These are phyloP conservation scores for Drosophila silvestris DNA, from an alignment of 2,888 invertebrate genomes.

Conservation along the genomic window DNA sequence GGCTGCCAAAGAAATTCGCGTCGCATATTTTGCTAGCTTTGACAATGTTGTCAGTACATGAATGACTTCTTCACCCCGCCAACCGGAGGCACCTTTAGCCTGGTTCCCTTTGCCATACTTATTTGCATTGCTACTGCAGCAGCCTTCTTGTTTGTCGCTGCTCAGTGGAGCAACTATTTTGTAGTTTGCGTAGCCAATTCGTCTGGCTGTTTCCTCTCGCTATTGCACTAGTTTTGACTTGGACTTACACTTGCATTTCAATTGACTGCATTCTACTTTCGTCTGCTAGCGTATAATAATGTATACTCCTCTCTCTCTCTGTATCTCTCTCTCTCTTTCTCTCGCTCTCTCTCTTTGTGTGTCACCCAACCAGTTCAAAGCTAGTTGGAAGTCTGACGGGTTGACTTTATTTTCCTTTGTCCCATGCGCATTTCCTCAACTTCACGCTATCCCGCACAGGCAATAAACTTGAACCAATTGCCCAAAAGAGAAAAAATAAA, in stretches of 20 bases:
- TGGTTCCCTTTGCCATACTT: constrained; percentile 21
- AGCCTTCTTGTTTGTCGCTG: constrained; percentile 62
- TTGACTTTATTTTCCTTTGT: constrained; percentile 55
- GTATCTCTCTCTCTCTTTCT: no score
- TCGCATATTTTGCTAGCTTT: constrained; percentile 36
- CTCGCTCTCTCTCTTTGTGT: not conserved
- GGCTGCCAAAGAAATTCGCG: constrained; percentile 40
- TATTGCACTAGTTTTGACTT: constrained; percentile 54
- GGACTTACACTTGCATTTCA: constrained; percentile 64
- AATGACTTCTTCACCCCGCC: not conserved
- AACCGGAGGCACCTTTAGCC: not conserved
- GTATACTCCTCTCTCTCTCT: not conserved
- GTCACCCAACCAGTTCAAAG: constrained; percentile 2
- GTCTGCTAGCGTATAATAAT: constrained; percentile 1
- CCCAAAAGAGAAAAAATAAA: constrained; percentile 14
- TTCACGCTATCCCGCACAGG: constrained; percentile 56
- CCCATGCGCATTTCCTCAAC: constrained; percentile 52
- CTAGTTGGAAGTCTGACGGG: constrained; percentile 34
- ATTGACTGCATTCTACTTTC: constrained; percentile 63
- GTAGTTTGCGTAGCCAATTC: constrained; percentile 76
- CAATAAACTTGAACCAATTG: constrained; percentile 62
- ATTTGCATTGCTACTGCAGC: constrained; percentile 48
- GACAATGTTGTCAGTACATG: constrained; percentile 52
- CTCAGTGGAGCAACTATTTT: constrained; percentile 70
- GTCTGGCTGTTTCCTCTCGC: constrained; percentile 59